Evolutionary conservation across 2,888 invertebrate genomes (phyloP).

Genomic region (Ochropacha duplaris): DNA sequence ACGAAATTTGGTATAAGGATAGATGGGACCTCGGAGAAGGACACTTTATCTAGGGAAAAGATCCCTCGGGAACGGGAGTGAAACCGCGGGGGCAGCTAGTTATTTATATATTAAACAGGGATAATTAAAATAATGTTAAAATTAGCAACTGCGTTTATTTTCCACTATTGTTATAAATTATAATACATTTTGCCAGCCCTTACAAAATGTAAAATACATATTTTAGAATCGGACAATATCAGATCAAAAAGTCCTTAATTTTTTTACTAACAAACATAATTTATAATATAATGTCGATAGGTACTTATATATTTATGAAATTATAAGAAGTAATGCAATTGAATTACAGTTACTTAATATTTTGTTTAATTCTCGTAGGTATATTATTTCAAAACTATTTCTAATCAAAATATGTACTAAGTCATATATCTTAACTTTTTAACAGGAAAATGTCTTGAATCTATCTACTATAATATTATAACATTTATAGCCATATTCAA

Average conservation of each 20-base stretch:
- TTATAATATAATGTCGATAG: no score
- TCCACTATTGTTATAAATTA: slow-evolving; percentile 33
- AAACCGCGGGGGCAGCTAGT: no score
- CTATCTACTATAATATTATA: slow-evolving; percentile 36
- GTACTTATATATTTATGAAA: no score
- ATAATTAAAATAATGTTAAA: slow-evolving; percentile 25
- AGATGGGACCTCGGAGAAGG: no score
- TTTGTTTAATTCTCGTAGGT: no score
- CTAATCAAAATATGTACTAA: background rate
- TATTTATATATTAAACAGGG: no score
- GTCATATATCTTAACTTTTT: background rate
- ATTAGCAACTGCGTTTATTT: slow-evolving; percentile 73
- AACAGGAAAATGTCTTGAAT: slow-evolving; percentile 25
- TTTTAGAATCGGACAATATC: background rate
- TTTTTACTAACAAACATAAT: no score
- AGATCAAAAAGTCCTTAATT: slow-evolving; percentile 9
- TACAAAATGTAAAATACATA: slow-evolving; percentile 55
- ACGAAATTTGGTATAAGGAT: no score
- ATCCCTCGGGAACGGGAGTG: no score
- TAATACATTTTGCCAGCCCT: slow-evolving; percentile 76
- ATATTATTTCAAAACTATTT: slow-evolving; percentile 19
- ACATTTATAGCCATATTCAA: slow-evolving; percentile 25
- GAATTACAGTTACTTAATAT: no score
- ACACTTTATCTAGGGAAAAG: no score
- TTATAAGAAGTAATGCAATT: no score